Evolutionary conservation across 2,888 invertebrate species (phyloP).

Genomic region (Serripes groenlandicus): DNA sequence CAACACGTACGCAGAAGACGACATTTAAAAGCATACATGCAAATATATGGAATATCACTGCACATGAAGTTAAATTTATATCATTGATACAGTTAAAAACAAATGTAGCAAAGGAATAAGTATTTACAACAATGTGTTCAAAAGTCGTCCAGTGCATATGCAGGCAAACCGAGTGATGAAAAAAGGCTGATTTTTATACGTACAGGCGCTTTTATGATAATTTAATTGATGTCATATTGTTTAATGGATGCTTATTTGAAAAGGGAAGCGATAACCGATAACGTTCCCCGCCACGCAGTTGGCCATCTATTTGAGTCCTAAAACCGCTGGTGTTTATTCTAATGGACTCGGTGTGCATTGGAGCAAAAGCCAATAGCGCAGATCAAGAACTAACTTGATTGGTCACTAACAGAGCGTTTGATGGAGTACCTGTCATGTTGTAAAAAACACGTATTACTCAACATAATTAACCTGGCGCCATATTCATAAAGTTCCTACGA

Average conservation of each 20-base stretch:
- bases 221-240: constrained; percentile 26
- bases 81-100: too few relatives aligned
- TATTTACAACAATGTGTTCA: too few relatives aligned
- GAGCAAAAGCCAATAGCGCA: constrained; percentile 4
- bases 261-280: constrained; percentile 1
- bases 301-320: background rate
- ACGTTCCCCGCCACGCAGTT: constrained; percentile 3
- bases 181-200: background rate
- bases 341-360: background rate
- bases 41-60: too few relatives aligned
- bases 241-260: constrained; percentile 22
- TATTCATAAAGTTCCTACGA: too few relatives aligned
- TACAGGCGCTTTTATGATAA: constrained; percentile 11
- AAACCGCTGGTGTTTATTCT: background rate
- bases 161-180: too few relatives aligned
- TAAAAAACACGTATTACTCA: too few relatives aligned
- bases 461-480: background rate
- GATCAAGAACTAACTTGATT: background rate
- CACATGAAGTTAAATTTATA: too few relatives aligned
- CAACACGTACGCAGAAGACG: too few relatives aligned
- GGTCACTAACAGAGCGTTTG: background rate
- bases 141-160: too few relatives aligned
- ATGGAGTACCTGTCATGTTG: constrained; percentile 13
- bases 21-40: too few relatives aligned
- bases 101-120: too few relatives aligned